These are phyloP conservation scores for Rhinopomastus cyanomelas DNA, from an alignment of 2,113 vertebrate genomes.

Conservation along the genomic window DNA sequence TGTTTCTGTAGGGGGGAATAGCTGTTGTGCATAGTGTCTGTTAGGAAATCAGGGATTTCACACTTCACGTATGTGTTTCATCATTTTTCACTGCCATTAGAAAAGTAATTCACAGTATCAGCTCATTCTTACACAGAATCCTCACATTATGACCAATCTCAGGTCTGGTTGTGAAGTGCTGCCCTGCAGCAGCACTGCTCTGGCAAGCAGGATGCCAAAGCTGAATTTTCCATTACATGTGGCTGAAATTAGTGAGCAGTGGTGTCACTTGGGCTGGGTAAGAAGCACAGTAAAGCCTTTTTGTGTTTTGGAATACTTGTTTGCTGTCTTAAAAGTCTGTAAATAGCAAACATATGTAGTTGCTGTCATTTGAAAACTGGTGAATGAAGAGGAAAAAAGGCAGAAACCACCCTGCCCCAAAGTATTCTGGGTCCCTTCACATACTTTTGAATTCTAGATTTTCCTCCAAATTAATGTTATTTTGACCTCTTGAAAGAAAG, in stretches of 20 bases:
- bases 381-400: not conserved
- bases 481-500: not conserved
- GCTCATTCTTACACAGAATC: not conserved
- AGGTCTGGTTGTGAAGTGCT: not conserved
- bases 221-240: not conserved
- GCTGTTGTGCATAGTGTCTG: not conserved
- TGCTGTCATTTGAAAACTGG: not conserved
- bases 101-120: not conserved
- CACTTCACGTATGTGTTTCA: not conserved
- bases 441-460: not conserved
- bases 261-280: not conserved
- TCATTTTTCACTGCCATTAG: not conserved
- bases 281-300: not conserved
- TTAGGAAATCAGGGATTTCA: not conserved
- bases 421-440: not conserved
- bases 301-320: not conserved
- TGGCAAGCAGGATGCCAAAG: not conserved
- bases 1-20: not conserved
- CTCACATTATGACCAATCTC: not conserved
- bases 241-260: not conserved
- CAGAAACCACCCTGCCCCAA: not conserved
- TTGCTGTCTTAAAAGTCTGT: not conserved
- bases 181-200: not conserved
- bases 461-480: not conserved
- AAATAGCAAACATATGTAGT: not conserved